Conservation (phyloP, 2,113 vertebrate genomes). For the Colius striatus region DNA sequence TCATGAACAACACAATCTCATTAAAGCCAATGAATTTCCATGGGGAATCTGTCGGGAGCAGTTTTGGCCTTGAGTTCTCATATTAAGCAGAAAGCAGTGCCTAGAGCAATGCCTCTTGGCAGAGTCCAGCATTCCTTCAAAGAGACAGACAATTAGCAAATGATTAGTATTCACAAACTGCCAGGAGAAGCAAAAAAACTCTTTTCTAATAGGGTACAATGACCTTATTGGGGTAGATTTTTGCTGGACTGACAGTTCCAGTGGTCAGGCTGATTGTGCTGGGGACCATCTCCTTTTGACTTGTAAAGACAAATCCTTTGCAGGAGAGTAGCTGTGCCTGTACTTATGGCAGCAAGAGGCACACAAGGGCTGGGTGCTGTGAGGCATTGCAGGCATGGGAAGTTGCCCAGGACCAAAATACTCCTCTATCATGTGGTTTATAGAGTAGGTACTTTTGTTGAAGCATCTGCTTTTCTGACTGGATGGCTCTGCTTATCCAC, state of each 20-base stretch:
- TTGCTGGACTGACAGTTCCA: neutral
- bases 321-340: neutral
- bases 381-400: neutral
- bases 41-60: neutral
- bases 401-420: neutral
- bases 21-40: conserved; percentile 14
- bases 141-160: conserved; percentile 40
- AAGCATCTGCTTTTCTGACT: neutral
- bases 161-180: conserved; percentile 25
- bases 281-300: neutral
- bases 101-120: conserved; percentile 46
- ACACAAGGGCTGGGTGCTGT: neutral
- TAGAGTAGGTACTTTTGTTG: neutral
- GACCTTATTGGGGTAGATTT: conserved; percentile 6
- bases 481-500: neutral
- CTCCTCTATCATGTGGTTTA: neutral
- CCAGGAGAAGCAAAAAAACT: conserved; percentile 23
- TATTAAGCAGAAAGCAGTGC: conserved; percentile 14
- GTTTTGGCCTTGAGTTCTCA: conserved; percentile 17
- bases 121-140: neutral
- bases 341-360: neutral
- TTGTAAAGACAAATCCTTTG: neutral
- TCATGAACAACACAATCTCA: conserved; percentile 5
- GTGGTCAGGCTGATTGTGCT: neutral
- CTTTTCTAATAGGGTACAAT: neutral